These are phyloP conservation scores for Drosophila trichaetosa DNA, from an alignment of 2,888 invertebrate species.

Conservation along the genomic window DNA sequence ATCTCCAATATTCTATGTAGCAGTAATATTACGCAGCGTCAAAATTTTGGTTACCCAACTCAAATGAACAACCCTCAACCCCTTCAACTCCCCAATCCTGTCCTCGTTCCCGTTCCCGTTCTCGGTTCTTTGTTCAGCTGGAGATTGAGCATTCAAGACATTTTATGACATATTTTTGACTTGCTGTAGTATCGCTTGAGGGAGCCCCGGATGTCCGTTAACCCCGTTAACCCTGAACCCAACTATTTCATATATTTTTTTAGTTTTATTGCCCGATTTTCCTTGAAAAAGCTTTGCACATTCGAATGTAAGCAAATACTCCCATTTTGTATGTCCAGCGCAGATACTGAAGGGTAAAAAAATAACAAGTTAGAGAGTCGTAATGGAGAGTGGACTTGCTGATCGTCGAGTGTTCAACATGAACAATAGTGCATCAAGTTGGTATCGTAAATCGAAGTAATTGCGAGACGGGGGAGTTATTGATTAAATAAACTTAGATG, in stretches of 20 bases:
- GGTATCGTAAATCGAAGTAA: neutral
- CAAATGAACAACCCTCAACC: constrained; percentile 24
- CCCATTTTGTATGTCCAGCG: neutral
- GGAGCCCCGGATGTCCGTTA: constrained; percentile 47
- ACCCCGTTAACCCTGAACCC: constrained; percentile 1
- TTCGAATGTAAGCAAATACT: neutral
- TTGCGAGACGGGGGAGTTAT: neutral
- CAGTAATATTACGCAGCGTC: constrained; percentile 64
- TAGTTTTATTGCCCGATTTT: neutral
- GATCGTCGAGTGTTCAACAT: neutral
- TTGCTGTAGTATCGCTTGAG: constrained; percentile 10
- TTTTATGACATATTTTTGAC: constrained; percentile 36
- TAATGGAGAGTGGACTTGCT: neutral
- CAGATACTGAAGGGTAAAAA: neutral
- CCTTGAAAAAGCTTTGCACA: neutral
- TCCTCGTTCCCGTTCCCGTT: neutral
- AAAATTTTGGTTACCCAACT: constrained; percentile 49
- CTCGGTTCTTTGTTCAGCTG: constrained; percentile 22
- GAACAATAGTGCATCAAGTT: neutral
- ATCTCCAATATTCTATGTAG: constrained; percentile 1
- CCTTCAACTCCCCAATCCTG: neutral
- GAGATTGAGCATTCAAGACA: constrained; percentile 8
- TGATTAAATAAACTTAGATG: neutral
- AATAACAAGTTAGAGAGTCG: neutral
- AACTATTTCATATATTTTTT: neutral